Evolutionary conservation across 2,797 vertebrate species (phyloP).

Genomic region (Rhabdomys pumilio): DNA sequence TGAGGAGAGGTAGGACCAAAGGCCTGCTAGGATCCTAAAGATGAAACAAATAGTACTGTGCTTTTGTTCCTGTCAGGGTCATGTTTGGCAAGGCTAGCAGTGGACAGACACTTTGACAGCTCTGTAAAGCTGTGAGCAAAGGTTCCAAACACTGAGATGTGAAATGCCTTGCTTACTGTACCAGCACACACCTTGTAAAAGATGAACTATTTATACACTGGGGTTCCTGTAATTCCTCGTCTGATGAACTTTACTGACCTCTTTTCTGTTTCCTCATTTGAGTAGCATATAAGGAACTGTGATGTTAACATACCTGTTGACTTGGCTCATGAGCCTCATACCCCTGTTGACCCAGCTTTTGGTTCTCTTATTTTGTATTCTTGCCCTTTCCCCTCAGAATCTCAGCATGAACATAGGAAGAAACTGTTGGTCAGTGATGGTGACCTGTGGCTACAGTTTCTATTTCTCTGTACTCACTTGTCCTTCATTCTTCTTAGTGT

Average conservation of each 20-base stretch:
- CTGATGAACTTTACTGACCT: neutral
- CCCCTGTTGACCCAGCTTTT: neutral
- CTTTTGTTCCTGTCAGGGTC: neutral
- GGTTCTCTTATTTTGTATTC: neutral
- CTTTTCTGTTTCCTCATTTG: neutral
- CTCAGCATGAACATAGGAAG: neutral
- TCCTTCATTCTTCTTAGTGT: neutral
- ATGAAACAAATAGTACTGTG: neutral
- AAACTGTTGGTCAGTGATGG: neutral
- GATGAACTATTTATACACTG: neutral
- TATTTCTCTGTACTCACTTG: neutral
- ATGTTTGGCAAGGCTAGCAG: too few species aligned
- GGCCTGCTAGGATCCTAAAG: too few species aligned
- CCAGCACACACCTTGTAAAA: neutral
- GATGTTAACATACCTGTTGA: neutral
- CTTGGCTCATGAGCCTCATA: neutral
- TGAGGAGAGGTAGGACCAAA: neutral
- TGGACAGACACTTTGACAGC: too few species aligned
- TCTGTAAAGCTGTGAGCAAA: neutral
- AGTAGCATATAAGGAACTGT: neutral
- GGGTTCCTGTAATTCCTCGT: neutral
- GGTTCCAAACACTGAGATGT: neutral
- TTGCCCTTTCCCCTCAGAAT: neutral
- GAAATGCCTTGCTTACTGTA: neutral
- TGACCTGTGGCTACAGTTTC: accelerated